phyloP scores from a whole-genome alignment of 2,888 invertebrate genomes.

The Ischnus inquisitorius region DNA sequence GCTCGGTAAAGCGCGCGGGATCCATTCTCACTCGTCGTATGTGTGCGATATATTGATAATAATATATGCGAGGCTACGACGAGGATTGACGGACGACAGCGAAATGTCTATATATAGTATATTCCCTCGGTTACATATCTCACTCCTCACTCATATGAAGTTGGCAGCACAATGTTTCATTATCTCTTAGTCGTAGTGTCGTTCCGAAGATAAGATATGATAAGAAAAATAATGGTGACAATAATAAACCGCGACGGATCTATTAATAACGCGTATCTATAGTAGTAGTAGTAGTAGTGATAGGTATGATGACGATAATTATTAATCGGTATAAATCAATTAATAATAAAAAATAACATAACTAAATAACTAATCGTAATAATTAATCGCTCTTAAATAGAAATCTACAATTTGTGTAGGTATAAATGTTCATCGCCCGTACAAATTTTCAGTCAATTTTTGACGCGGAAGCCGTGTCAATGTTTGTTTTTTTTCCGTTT shows the following conservation, averaged over 20 bases:
- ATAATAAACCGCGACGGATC: constrained; percentile 50
- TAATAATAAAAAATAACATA: constrained; percentile 62
- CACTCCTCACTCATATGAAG: constrained; percentile 67
- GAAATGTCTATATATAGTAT: constrained; percentile 61
- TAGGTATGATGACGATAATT: constrained; percentile 67
- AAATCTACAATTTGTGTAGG: constrained; percentile 65
- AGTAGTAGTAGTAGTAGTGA: constrained; percentile 65
- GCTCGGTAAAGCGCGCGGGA: constrained; percentile 1
- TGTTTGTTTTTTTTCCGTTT: constrained; percentile 37
- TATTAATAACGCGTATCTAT: constrained; percentile 65
- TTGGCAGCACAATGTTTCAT: constrained; percentile 76
- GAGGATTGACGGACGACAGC: constrained; percentile 30
- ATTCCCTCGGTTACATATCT: constrained; percentile 64
- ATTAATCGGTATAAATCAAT: constrained; percentile 64
- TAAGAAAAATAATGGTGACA: constrained; percentile 57
- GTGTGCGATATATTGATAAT: constrained; percentile 30
- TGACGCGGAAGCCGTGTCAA: constrained; percentile 62
- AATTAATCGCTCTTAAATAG: constrained; percentile 64
- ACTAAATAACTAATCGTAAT: constrained; percentile 57
- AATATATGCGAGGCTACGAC: constrained; percentile 36
- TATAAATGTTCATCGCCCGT: constrained; percentile 76
- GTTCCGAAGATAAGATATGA: constrained; percentile 47
- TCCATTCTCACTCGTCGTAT: constrained; percentile 2
- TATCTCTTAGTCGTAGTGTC: constrained; percentile 67
- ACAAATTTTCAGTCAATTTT: constrained; percentile 78